Conservation (phyloP, 2,888 invertebrate species). For the Ochlodes sylvanus region DNA sequence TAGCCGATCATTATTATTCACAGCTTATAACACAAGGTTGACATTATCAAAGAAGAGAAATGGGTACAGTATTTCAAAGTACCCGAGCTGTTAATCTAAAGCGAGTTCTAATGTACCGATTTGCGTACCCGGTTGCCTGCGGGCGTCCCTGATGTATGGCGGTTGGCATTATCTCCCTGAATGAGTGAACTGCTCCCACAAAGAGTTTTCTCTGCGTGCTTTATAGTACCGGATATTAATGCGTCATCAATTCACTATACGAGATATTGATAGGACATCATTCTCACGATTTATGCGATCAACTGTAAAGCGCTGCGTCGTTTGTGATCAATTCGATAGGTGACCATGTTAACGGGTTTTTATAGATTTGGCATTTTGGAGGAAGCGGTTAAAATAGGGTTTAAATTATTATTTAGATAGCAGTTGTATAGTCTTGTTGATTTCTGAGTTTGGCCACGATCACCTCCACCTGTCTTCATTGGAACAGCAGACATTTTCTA, state of each 20-base stretch:
- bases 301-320: too few relatives aligned
- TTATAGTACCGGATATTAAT: not conserved
- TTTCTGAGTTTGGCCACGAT: too few relatives aligned
- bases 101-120: constrained; percentile 24
- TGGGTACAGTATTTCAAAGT: constrained; percentile 8
- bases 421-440: too few relatives aligned
- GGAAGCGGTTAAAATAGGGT: too few relatives aligned
- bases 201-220: not conserved
- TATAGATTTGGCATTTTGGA: too few relatives aligned
- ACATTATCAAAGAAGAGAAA: constrained; percentile 17
- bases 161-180: constrained; percentile 3
- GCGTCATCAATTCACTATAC: not conserved
- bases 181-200: constrained; percentile 4
- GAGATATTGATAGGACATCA: too few relatives aligned
- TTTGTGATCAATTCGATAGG: too few relatives aligned
- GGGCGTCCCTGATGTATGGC: constrained; percentile 6
- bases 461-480: too few relatives aligned
- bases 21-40: constrained; percentile 5
- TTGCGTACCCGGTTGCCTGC: constrained; percentile 14
- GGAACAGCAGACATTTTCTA: too few relatives aligned
- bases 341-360: too few relatives aligned
- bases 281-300: too few relatives aligned
- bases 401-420: too few relatives aligned
- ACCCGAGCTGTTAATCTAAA: constrained; percentile 21
- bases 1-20: not conserved